A percentile compares a stretch with the other conserved stretches of the same genome.
Evolutionary conservation across 2,888 invertebrate genomes (phyloP).

Genomic region (Erebia ligea): DNA sequence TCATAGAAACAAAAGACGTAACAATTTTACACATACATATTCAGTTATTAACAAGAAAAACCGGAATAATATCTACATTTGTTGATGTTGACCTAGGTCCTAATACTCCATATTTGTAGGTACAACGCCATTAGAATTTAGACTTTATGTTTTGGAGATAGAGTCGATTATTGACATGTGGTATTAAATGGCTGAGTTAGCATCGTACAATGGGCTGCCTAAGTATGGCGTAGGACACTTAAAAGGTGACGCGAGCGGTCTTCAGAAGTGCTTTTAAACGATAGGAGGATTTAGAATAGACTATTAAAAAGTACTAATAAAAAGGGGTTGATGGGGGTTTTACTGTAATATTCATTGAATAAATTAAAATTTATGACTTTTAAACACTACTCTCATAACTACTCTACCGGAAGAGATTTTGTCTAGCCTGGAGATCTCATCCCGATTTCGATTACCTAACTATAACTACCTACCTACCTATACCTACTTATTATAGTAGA

Average conservation of each 20-base stretch:
- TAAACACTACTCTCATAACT: background rate
- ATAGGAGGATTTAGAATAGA: slow-evolving; percentile 13
- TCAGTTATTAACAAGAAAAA: slow-evolving; percentile 32
- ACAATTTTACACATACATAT: slow-evolving; percentile 32
- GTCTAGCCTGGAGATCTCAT: background rate
- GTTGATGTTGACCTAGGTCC: slow-evolving; percentile 43
- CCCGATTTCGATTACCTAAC: background rate
- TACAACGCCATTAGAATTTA: slow-evolving; percentile 5
- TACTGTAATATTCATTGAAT: slow-evolving; percentile 14
- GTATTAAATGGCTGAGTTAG: slow-evolving; percentile 36
- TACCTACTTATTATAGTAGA: no score
- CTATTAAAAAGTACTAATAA: slow-evolving; percentile 14
- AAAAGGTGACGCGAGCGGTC: slow-evolving; percentile 43
- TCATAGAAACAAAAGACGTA: slow-evolving; percentile 2
- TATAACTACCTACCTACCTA: background rate
- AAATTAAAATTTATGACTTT: slow-evolving; percentile 2
- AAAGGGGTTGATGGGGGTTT: slow-evolving; percentile 1
- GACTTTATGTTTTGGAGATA: background rate
- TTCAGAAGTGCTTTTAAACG: slow-evolving; percentile 41
- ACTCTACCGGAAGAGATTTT: background rate
- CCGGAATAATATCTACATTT: slow-evolving; percentile 36
- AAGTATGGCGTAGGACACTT: slow-evolving; percentile 42
- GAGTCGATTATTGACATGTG: slow-evolving; percentile 22
- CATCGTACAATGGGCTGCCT: slow-evolving; percentile 38
- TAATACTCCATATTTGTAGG: slow-evolving; percentile 31